phyloP scores from a whole-genome alignment of 2,113 vertebrate genomes.

The Plecotus auritus region DNA sequence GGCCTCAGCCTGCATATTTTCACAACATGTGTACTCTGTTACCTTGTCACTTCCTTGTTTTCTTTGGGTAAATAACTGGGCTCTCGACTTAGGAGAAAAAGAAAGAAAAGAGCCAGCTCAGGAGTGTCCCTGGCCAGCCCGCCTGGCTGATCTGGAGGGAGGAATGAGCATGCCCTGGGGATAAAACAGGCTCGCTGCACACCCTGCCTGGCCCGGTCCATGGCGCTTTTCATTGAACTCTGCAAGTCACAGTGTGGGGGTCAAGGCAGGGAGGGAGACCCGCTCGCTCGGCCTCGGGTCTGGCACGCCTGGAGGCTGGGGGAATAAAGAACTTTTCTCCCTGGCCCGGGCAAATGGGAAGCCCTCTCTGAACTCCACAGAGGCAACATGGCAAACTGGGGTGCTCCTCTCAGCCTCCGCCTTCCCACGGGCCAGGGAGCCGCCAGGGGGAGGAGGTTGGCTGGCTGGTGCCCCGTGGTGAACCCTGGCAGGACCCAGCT shows the following conservation, averaged over 20 bases:
- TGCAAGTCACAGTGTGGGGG: slow-evolving; percentile 59
- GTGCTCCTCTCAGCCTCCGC: slow-evolving; percentile 26
- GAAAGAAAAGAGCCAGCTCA: slow-evolving; percentile 18
- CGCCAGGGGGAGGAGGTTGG: neutral
- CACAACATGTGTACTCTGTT: slow-evolving; percentile 83
- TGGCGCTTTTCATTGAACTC: slow-evolving; percentile 74
- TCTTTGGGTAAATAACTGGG: slow-evolving; percentile 83
- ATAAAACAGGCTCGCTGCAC: slow-evolving; percentile 54
- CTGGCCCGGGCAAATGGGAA: slow-evolving; percentile 65
- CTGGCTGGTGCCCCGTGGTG: neutral
- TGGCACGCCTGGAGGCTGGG: neutral
- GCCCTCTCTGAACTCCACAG: slow-evolving; percentile 47
- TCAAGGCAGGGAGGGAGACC: slow-evolving; percentile 36
- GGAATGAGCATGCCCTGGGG: neutral
- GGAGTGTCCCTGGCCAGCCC: slow-evolving; percentile 74
- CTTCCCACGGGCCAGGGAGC: neutral
- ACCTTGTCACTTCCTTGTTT: slow-evolving; percentile 84
- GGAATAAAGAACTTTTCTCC: slow-evolving; percentile 55
- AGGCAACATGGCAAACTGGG: slow-evolving; percentile 24
- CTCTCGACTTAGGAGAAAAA: slow-evolving; percentile 75
- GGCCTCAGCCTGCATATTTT: slow-evolving; percentile 82
- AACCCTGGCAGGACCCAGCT: neutral
- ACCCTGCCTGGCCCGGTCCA: slow-evolving; percentile 53
- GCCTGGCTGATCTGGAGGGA: slow-evolving; percentile 27
- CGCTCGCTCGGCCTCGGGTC: slow-evolving; percentile 8